phyloP scores from a whole-genome alignment of 2,888 invertebrate species.

The Trachelus stipa region DNA sequence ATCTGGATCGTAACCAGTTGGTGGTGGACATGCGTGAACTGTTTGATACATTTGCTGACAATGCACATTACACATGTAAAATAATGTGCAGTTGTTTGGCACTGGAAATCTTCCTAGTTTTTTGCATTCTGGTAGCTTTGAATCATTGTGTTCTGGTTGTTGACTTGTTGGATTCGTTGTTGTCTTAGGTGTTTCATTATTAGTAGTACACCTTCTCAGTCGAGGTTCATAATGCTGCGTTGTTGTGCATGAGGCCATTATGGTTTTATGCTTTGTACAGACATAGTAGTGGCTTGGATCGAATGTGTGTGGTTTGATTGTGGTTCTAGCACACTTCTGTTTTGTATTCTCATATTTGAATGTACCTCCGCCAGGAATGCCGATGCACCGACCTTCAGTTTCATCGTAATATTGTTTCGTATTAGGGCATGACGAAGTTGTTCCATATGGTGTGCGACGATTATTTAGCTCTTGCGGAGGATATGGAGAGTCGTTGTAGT shows the following conservation, averaged over 20 bases:
- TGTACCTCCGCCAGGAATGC: conserved; percentile 65
- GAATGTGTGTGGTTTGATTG: conserved; percentile 62
- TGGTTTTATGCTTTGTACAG: conserved; percentile 62
- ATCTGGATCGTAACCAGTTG: conserved; percentile 40
- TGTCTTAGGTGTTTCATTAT: neutral
- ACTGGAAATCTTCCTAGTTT: conserved; percentile 61
- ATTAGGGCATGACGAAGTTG: no score
- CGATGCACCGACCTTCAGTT: conserved; percentile 48
- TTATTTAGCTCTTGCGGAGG: no score
- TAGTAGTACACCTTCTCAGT: conserved; percentile 38
- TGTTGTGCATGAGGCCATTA: conserved; percentile 57
- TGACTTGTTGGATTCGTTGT: conserved; percentile 16
- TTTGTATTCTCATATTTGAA: conserved; percentile 22
- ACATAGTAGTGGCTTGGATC: conserved; percentile 65
- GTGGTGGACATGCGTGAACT: conserved; percentile 52
- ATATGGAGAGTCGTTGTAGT: no score
- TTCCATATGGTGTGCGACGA: no score
- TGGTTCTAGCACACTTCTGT: conserved; percentile 38
- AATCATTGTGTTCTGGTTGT: conserved; percentile 40
- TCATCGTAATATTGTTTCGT: conserved; percentile 57
- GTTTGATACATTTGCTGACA: conserved; percentile 59
- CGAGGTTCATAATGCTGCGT: conserved; percentile 51
- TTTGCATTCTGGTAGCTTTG: conserved; percentile 49
- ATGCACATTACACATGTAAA: conserved; percentile 63
- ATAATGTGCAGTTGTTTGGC: conserved; percentile 62